Conservation (phyloP, 2,797 vertebrate genomes). For the Diglossa cyanea region DNA sequence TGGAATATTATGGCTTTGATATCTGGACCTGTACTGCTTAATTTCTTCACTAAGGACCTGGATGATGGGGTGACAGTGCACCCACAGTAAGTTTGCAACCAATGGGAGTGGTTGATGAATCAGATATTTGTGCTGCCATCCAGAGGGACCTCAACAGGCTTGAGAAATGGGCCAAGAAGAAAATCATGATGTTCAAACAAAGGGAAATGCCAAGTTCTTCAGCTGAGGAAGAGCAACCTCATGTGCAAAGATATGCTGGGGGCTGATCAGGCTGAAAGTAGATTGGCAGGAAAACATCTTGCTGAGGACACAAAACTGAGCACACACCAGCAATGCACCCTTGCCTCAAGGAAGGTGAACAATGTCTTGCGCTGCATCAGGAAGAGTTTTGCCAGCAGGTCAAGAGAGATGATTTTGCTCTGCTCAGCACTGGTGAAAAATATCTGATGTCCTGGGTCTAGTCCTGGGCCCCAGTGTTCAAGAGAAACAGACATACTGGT, state of each 20-base stretch:
- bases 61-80: not conserved
- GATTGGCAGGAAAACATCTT: not conserved
- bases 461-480: not conserved
- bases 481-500: not conserved
- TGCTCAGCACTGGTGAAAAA: not conserved
- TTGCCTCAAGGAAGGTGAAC: not conserved
- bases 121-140: not conserved
- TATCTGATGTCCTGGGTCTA: not conserved
- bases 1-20: not conserved
- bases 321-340: not conserved
- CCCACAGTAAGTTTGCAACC: not conserved
- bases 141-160: not conserved
- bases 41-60: not conserved
- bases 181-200: not conserved
- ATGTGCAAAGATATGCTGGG: not conserved
- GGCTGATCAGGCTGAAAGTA: not conserved
- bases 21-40: not conserved
- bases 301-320: not conserved
- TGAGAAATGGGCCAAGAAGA: not conserved
- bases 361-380: not conserved
- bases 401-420: not conserved
- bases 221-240: not conserved
- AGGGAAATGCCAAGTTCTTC: accelerated
- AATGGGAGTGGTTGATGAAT: not conserved
- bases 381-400: not conserved